Evolutionary conservation across 2,797 vertebrate genomes (phyloP), one percentile per base, ranked within the genome.

Genomic region (Acrossocheilus wenchowensis): DNA sequence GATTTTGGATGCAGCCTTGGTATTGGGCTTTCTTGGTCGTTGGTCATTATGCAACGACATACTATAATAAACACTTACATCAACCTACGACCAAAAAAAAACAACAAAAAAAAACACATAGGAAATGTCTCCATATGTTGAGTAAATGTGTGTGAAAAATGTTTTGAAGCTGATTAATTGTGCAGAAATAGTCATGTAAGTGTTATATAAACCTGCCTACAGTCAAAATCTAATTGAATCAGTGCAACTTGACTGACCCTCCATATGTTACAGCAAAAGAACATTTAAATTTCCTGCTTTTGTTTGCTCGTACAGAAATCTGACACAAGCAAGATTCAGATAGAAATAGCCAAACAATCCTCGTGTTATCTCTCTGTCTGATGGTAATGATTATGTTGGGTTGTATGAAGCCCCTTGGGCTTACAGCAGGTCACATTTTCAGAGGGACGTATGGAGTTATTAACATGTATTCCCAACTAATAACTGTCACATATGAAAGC

Each of bases 381-480:
- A 72, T 73, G 36, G 71, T 57, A 54, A 57, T 79, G 54, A 43
- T 62, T 60, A 5, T 26, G 8, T 19, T 41, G 36, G n/a, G n/a
- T 41, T 41, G n/a, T 39, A 60, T 60, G 36, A 54, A 23, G 10
- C 52, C n/a, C 7, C 19, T 83, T 12, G 39, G 41, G 39, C 39
- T 23, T 60, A 62, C 41, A 45, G 7, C 52, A 41, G 36, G 54
- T 79, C 14, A 79, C 23, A 62, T n/a, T 62, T 79, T 26, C 19
- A 80, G 77, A 43, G 23, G 9, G 50, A 30, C 5, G 0, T 21
- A 12, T 54, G 39, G 66, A 41, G 50, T 84, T 79, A 83, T 78
- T 84, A 50, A 72, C 41, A 43, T 62, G 34, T 81, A 62, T 52
- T 83, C 4, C 21, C 21, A 57, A 41, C 68, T 14, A 39, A 82